Base-by-base conservation (phyloP, 1,140 invertebrate genomes). In the Bombus soroeensis region DNA sequence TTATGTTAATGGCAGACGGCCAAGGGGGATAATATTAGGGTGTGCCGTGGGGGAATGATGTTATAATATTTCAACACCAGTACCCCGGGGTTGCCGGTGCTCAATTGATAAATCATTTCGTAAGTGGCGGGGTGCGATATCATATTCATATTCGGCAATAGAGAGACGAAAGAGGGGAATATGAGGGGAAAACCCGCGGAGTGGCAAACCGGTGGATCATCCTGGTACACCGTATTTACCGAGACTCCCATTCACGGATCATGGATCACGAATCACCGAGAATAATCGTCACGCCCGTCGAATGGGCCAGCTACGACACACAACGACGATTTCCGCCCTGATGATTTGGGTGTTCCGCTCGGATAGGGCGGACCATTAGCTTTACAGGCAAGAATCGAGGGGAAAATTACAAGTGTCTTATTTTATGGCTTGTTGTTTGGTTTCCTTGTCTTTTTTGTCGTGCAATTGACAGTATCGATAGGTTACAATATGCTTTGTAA, bases 41-140 rank as follows among this genome's bases (percentile, higher is more conserved):
- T 94, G 92, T 92, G 91, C 89, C 89, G 86, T 88, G 80, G 86
- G 84, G 90, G 91, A 93, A 93, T 93, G 90, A 94, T 94, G 92
- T 95, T 94, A 95, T 94, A 95, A 95, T 95, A 95, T 95, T 95
- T 95, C 94, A 94, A 94, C 93, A 94, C 93, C 90, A 88, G 91
- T 88, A 88, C 88, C 89, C 90, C 85, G 73, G 91, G 93, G 91
- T 94, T 94, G 93, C 85, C 90, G 87, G 88, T 81, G 89, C 88
- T 92, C 92, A 93, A 94, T 94, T 94, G 93, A 94, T 94, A 94
- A 94, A 95, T 94, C 93, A 92, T 93, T 89, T 91, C 81, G 89
- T 91, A 93, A 94, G 91, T 93, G 91, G 89, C 89, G 87, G 87
- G 88, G 88, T 88, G 92, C 87, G 88, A 94, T 92, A 93, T 94